phyloP scores from a whole-genome alignment of 2,888 invertebrate genomes.

The Eulithis prunata region DNA sequence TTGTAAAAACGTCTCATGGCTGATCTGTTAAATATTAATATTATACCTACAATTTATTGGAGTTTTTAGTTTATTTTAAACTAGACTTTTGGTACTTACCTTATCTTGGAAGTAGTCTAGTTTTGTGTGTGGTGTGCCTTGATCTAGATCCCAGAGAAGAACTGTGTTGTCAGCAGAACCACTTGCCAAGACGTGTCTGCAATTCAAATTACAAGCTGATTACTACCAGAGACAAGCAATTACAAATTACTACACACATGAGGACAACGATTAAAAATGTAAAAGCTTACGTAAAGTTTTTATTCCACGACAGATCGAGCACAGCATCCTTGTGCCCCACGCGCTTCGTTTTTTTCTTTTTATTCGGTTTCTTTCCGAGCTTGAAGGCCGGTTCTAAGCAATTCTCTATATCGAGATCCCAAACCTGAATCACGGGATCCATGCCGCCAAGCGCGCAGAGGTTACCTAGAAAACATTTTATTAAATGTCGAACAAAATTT shows the following conservation, averaged over 20 bases:
- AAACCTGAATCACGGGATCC: slow-evolving; percentile 96
- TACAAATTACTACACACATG: no score
- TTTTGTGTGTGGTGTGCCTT: slow-evolving; percentile 89
- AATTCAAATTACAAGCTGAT: slow-evolving; percentile 10
- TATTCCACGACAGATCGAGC: slow-evolving; percentile 96
- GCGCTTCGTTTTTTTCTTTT: slow-evolving; percentile 88
- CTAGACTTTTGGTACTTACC: slow-evolving; percentile 57
- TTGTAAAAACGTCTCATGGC: no score
- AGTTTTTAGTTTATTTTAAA: neutral
- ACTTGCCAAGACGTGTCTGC: slow-evolving; percentile 94
- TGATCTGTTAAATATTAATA: no score
- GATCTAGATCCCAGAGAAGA: slow-evolving; percentile 96
- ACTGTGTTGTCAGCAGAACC: slow-evolving; percentile 96
- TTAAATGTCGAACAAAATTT: no score
- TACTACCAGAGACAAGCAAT: no score
- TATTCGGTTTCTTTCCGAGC: slow-evolving; percentile 89
- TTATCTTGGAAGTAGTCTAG: slow-evolving; percentile 91
- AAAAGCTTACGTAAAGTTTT: slow-evolving; percentile 84
- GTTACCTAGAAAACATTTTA: slow-evolving; percentile 84
- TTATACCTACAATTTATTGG: no score
- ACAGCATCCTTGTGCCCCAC: slow-evolving; percentile 96
- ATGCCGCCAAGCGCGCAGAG: slow-evolving; percentile 96
- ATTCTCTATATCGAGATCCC: slow-evolving; percentile 98
- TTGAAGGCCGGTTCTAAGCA: slow-evolving; percentile 94
- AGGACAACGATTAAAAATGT: no score